Evolutionary conservation across 2,113 vertebrate species (phyloP), one percentile per base, ranked within the genome.

Genomic region (Hippopotamus amphibius): DNA sequence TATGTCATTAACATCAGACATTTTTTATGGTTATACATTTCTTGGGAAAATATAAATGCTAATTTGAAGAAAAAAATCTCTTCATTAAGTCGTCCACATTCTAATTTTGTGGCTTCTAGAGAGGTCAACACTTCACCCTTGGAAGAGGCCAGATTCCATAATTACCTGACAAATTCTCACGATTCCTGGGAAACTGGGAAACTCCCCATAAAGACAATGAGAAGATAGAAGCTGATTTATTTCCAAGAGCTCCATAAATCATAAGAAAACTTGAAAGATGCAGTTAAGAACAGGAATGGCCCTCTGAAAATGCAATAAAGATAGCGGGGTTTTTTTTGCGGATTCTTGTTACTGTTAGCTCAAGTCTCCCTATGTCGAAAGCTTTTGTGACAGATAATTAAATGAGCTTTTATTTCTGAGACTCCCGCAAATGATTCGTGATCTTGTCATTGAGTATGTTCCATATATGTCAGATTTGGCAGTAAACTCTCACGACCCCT

Each of bases 151-250:
- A 93, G 48, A n/a, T 79, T 87, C 57, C 28, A 53, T 92, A 96
- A 96, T 93, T 79, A 97, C 83, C 87, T 90, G 79, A 92, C 48
- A 92, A 55, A 55, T 68, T 66, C 66, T 87, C 68, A 50, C 7
- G n/a, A 61, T 71, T 53, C 46, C 48, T 86, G 41, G 37, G 16
- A 93, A 96, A 83, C 71, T 13, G 3, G 72, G 33, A 80, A 93
- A 91, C 33, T 80, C 21, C 1, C 30, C 26, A n/a, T 22, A 48
- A 43, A 92, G 63, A 80, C 28, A 61, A 77, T 24, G 59, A 96
- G 86, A 83, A 96, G 33, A 69, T 12, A 28, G 21, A 46, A 55
- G 5, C 15, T 81, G 22, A 95, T 92, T 97, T 80, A n/a, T 84
- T 88, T 92, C 33, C 83, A 65, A 10, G 48, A 48, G 82, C 8